Evolutionary conservation across 92 coral and sea anemone genomes (phyloP), one percentile per base, ranked within the genome.

Genomic region (Zoanthus solanderi): DNA sequence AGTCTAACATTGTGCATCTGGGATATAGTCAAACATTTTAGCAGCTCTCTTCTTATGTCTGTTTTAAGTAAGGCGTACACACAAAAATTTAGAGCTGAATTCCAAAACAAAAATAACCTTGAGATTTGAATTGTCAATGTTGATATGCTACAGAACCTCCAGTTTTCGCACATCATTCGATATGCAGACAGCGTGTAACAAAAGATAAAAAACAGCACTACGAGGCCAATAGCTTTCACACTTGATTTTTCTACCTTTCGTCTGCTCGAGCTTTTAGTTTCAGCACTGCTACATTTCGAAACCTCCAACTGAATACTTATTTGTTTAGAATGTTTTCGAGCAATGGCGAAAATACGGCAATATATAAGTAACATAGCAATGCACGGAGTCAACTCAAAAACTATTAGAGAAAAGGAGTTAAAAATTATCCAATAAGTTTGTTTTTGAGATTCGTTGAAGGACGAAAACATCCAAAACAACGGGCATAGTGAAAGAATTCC

Each of bases 41-140:
- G 14, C 9, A 90, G 87, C 56, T 91, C 96, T 12, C 81, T 78
- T 42, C 94, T 84, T 74, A 93, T 79, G 71, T 93, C 96, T 47
- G 11, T 71, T 53, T 95, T 95, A 10, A 94, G 92, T 28, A 94
- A 69, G 2, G 96, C 95, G 83, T 95, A 95, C 9, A 94, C 94
- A 28, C 88, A 76, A 37, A 93, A 93, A 75, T 94, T 95, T 18
- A 95, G 72, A 10, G 95, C 92, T 9, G 95, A 92, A 79, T 94
- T 94, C 44, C 90, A 82, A 81, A 92, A 92, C 7, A 94, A 71
- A 75, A 94, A 52, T 4, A 92, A 65, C 48, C 94, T 50, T 31
- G 98, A 94, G 18, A 87, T 87, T 46, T 87, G 78, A 50, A 53
- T 68, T 5, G 92, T 68, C 29, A 84, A 85, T 4, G 69, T 1